These are phyloP conservation scores for Callipepla squamata DNA, from an alignment of 2,113 vertebrate species.

Conservation along the genomic window DNA sequence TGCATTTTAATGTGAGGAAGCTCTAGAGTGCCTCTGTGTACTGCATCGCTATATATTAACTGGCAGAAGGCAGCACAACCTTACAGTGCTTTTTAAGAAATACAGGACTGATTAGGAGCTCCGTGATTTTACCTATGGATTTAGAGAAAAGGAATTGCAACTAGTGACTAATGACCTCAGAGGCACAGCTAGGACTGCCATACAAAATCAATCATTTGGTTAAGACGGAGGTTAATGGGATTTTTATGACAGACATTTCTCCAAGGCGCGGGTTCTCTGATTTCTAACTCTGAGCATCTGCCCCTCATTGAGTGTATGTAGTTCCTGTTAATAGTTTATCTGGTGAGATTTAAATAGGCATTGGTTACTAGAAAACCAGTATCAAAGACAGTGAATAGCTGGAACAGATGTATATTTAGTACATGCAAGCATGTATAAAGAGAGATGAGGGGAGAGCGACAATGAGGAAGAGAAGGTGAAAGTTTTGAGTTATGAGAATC, in stretches of 20 bases:
- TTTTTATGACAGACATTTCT: not conserved
- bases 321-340: not conserved
- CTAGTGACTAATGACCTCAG: not conserved
- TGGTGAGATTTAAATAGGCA: not conserved
- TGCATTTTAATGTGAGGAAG: not conserved
- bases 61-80: not conserved
- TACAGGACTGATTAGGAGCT: not conserved
- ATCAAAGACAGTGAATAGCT: not conserved
- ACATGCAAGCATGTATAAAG: not conserved
- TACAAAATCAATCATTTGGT: not conserved
- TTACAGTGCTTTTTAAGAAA: not conserved
- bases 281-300: not conserved
- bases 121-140: not conserved
- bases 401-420: not conserved
- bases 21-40: not conserved
- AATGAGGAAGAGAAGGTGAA: not conserved
- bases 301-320: not conserved
- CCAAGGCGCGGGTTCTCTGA: not conserved
- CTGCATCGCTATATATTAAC: not conserved
- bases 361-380: not conserved
- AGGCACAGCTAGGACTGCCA: not conserved
- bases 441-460: not conserved
- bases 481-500: not conserved
- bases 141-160: not conserved
- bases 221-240: not conserved